Conservation (phyloP, 53 echinoderm and acorn worm genomes). For the Apostichopus leukothele region DNA sequence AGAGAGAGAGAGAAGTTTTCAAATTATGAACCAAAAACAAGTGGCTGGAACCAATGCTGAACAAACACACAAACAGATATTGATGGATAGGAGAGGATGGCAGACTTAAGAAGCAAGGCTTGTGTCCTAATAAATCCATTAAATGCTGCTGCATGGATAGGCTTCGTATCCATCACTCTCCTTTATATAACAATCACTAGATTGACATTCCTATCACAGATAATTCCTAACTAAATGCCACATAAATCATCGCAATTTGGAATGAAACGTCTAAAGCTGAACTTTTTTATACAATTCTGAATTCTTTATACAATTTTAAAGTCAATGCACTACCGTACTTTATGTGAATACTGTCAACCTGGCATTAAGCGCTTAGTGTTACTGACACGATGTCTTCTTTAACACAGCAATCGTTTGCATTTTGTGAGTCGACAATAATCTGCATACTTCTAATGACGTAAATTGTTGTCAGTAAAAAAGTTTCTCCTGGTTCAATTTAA, state of each 20-base stretch:
- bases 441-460: no score
- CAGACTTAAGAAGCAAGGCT: neutral
- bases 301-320: neutral
- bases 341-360: neutral
- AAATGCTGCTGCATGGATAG: neutral
- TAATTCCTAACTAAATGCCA: neutral
- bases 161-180: neutral
- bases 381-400: no score
- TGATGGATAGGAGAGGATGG: neutral
- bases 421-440: no score
- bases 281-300: no score
- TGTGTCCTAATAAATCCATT: slow-evolving; percentile 6
- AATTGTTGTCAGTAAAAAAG: no score
- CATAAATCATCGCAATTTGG: neutral
- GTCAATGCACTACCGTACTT: slow-evolving; percentile 6
- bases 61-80: slow-evolving; percentile 22
- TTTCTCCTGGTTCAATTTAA: no score
- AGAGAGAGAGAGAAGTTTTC: neutral
- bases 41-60: slow-evolving; percentile 26
- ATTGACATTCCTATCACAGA: neutral
- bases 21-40: slow-evolving; percentile 2
- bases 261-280: neutral
- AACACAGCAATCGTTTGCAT: no score
- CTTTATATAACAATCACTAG: neutral
- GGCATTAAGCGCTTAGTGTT: no score